Percentiles rank a stretch among this genome's conserved stretches.
These are phyloP conservation scores for Ellobius talpinus DNA, from an alignment of 2,113 vertebrate genomes.

Conservation along the genomic window DNA sequence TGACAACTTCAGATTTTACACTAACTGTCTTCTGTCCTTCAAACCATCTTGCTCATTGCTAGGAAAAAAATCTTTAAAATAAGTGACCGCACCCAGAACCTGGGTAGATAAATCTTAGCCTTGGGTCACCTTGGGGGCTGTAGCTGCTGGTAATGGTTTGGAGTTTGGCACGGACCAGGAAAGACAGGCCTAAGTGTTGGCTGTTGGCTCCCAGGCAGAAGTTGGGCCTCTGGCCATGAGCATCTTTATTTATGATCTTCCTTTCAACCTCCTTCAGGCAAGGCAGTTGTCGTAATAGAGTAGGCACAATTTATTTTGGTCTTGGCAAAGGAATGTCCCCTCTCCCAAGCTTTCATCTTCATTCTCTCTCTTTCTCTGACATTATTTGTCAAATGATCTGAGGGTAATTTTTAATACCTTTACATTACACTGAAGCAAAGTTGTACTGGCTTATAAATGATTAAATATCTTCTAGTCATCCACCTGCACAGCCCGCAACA, in stretches of 20 bases:
- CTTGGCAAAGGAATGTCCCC: slow-evolving; percentile 60
- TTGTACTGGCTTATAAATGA: slow-evolving; percentile 77
- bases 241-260: slow-evolving; percentile 78
- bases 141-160: slow-evolving; percentile 18
- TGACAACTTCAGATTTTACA: not conserved
- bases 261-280: slow-evolving; percentile 69
- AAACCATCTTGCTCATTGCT: slow-evolving; percentile 52
- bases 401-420: slow-evolving; percentile 78
- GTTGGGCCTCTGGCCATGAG: slow-evolving; percentile 71
- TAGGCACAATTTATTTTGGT: slow-evolving; percentile 75
- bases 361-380: slow-evolving; percentile 68
- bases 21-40: not conserved
- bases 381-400: slow-evolving; percentile 79
- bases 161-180: slow-evolving; percentile 29
- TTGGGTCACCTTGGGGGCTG: slow-evolving; percentile 73
- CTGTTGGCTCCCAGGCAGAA: slow-evolving; percentile 53
- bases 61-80: slow-evolving; percentile 57
- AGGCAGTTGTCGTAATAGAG: slow-evolving; percentile 74
- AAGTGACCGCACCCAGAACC: slow-evolving; percentile 55
- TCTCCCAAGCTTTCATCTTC: slow-evolving; percentile 63
- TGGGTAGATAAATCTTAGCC: slow-evolving; percentile 27
- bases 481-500: slow-evolving; percentile 70
- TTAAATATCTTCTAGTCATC: slow-evolving; percentile 75
- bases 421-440: slow-evolving; percentile 57
- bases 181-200: not conserved